Base-by-base conservation (phyloP, 2,888 invertebrate genomes). In the Imbricaverruca yamaguchii region DNA sequence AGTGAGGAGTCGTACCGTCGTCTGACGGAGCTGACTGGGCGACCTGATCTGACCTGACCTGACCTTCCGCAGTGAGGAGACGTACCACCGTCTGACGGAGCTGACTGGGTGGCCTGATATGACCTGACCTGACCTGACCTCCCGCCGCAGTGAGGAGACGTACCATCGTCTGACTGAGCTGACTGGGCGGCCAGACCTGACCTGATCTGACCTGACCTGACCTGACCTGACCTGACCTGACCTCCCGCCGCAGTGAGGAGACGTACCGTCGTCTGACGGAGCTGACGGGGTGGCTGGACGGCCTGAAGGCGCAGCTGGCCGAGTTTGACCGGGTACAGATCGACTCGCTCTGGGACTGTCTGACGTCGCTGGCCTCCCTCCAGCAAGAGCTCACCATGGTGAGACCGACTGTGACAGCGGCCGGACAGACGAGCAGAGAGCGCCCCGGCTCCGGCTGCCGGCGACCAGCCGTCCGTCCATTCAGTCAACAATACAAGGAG, bases 331-430 rank as follows among this genome's bases (percentile, higher is more conserved):
- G 74, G 18, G 74, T 74, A 8, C 74, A 74, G 55, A 55, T 55
- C 74, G 74, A 74, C 74, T 74, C 74, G 15, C 74, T 74, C 74
- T 74, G 74, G 74, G 74, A 74, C 53, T 74, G 74, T 74, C 74
- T 74, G 23, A 55, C 74, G 18, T 74, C 74, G 53, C 74, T 74
- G 53, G 21, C 74, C 21, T 53, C 74, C 2, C 53, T 74, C 21
- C 74, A 74, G 74, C 74, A 74, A 55, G 74, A 74, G 55, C 74
- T 74, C 53, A 55, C 53, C 21, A 8, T 18, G 74, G 74, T 74
- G 53, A 74, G 74, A 39, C 39, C 4, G 39, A 39, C 39, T 39
- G 4, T 39, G 39, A 39, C 39, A 39, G 39, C 39, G 2, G 39
- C 39, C 39, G 1, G 1, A 39, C 39, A 39, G 39, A 39, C 39